Evolutionary conservation across 2,113 vertebrate species (phyloP).

Genomic region (Strix aluco): DNA sequence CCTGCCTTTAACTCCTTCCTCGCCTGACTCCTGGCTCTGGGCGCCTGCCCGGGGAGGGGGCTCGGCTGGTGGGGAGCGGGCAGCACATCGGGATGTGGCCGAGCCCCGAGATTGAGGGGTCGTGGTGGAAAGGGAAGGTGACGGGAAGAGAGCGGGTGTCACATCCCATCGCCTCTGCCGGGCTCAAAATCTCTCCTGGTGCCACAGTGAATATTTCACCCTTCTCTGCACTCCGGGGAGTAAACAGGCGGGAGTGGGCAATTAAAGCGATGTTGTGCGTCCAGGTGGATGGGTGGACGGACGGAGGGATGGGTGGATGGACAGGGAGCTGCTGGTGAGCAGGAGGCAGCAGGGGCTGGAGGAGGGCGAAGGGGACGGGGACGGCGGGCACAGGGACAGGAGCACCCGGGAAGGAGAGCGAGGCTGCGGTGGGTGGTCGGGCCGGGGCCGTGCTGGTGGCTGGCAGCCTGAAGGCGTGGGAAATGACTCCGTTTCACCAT

Average conservation of each 20-base stretch:
- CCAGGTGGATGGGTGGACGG: not conserved
- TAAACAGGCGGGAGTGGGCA: not conserved
- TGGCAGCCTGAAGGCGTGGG: not conserved
- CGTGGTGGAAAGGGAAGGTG: slow-evolving; percentile 3
- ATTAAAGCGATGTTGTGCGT: slow-evolving; percentile 4
- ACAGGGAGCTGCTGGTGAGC: not conserved
- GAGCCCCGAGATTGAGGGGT: slow-evolving; percentile 23
- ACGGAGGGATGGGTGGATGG: not conserved
- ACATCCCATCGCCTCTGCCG: slow-evolving; percentile 5
- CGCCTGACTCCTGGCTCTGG: accelerated
- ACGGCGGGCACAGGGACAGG: accelerated
- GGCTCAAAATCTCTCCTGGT: slow-evolving; percentile 5
- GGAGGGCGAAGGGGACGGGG: not conserved
- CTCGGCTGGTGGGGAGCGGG: not conserved
- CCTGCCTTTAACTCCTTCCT: slow-evolving; percentile 62
- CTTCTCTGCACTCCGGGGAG: not conserved
- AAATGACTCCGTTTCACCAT: not conserved
- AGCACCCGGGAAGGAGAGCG: not conserved
- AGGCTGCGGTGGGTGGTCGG: not conserved
- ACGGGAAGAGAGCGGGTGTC: slow-evolving; percentile 42
- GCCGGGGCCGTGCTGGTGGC: not conserved
- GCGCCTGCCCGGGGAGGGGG: not conserved
- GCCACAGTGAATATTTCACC: slow-evolving; percentile 68
- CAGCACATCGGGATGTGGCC: not conserved
- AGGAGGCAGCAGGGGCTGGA: not conserved